Conservation (phyloP, 1,140 invertebrate species). For the Rhyzopertha dominica region DNA sequence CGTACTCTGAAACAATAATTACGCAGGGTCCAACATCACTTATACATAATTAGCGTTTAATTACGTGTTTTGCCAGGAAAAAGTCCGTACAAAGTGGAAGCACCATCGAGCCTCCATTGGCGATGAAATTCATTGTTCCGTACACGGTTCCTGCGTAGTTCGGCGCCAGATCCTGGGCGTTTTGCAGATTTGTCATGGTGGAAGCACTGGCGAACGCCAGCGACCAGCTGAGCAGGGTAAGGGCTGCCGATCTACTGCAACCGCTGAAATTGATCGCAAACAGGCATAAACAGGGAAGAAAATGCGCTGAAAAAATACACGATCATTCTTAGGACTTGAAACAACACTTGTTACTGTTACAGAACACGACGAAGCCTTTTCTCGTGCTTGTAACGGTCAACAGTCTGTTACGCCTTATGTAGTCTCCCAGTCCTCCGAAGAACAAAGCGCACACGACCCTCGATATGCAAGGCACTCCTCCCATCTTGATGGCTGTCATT, state of each 20-base stretch:
- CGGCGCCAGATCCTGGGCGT: conserved; percentile 77
- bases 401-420: conserved; percentile 51
- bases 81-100: conserved; percentile 67
- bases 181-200: conserved; percentile 75
- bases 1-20: conserved; percentile 53
- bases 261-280: conserved; percentile 61
- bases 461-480: conserved; percentile 63
- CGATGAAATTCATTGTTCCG: conserved; percentile 68
- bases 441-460: conserved; percentile 57
- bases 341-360: conserved; percentile 45
- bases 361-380: conserved; percentile 64
- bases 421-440: conserved; percentile 62
- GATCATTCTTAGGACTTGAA: conserved; percentile 4
- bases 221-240: conserved; percentile 65
- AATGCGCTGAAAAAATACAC: conserved; percentile 54
- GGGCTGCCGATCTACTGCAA: conserved; percentile 57
- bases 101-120: conserved; percentile 60
- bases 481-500: conserved; percentile 62
- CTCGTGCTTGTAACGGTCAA: conserved; percentile 57
- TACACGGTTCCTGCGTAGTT: conserved; percentile 75
- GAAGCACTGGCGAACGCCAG: conserved; percentile 78
- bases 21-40: background rate
- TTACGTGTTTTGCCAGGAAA: conserved; percentile 63
- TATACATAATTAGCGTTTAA: conserved; percentile 52
- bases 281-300: conserved; percentile 63